Percentiles rank a stretch among this genome's conserved stretches.
These are phyloP conservation scores for Camponotus floridanus DNA, from an alignment of 1,140 invertebrate genomes.

Conservation along the genomic window DNA sequence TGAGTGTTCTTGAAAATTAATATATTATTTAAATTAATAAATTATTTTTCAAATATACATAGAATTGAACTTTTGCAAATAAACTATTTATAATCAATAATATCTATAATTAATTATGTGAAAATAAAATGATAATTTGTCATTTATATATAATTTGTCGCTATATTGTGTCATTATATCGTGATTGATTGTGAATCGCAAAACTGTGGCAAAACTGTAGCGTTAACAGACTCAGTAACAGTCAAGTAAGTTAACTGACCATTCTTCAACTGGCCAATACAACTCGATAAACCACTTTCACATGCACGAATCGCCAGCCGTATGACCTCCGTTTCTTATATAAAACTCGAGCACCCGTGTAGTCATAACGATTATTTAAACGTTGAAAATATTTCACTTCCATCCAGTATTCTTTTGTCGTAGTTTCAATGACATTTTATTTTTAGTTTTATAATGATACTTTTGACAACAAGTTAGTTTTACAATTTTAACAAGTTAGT, in stretches of 20 bases:
- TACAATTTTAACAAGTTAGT: too few species aligned
- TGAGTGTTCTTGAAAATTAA: constrained; percentile 32
- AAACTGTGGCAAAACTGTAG: constrained; percentile 61
- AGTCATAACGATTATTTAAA: constrained; percentile 43
- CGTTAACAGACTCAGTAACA: constrained; percentile 77
- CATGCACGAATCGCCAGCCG: constrained; percentile 81
- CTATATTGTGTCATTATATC: background rate
- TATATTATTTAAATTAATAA: background rate
- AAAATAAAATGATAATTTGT: background rate
- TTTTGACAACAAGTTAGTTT: too few species aligned
- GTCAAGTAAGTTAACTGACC: constrained; percentile 80
- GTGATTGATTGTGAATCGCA: background rate
- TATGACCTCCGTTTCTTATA: constrained; percentile 78
- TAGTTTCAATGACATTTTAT: constrained; percentile 5
- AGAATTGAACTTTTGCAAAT: background rate
- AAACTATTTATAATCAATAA: background rate
- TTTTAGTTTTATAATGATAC: background rate
- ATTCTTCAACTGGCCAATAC: constrained; percentile 75
- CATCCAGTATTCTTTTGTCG: background rate
- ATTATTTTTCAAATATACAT: background rate
- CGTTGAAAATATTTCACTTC: constrained; percentile 38
- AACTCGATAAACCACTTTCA: constrained; percentile 82
- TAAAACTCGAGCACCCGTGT: constrained; percentile 73
- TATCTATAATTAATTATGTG: background rate
- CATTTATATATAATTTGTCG: background rate